These are phyloP conservation scores for Silurus aristotelis DNA, from an alignment of 2,797 vertebrate genomes.

Conservation along the genomic window DNA sequence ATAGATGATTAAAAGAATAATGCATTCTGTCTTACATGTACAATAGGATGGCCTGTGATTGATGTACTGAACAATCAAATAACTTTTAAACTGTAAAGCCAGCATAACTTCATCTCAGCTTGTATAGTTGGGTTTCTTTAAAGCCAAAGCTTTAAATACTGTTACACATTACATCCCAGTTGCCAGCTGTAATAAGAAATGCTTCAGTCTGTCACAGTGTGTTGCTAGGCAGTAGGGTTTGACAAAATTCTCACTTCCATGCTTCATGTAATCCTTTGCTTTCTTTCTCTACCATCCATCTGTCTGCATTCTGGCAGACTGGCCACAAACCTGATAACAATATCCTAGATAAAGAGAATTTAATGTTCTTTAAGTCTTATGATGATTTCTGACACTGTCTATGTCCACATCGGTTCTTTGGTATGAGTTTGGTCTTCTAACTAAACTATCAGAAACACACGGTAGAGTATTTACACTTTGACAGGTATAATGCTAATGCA, in stretches of 20 bases:
- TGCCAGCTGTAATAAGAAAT: slow-evolving; percentile 53
- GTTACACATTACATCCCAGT: slow-evolving; percentile 57
- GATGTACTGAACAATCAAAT: neutral
- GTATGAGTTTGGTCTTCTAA: too few relatives aligned
- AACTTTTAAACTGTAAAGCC: neutral
- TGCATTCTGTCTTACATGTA: neutral
- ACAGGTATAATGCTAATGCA: neutral
- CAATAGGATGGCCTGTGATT: neutral
- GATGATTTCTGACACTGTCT: neutral
- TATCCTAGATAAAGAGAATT: neutral
- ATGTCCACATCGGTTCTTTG: neutral
- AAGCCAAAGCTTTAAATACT: slow-evolving; percentile 54
- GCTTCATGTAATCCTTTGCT: slow-evolving; percentile 57
- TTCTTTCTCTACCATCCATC: slow-evolving; percentile 35
- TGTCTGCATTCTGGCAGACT: slow-evolving; percentile 38
- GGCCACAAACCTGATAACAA: slow-evolving; percentile 25
- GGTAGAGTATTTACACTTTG: neutral
- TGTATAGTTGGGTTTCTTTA: slow-evolving; percentile 22
- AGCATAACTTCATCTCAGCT: neutral
- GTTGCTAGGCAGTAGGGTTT: slow-evolving; percentile 78
- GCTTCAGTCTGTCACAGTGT: slow-evolving; percentile 64
- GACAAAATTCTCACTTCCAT: slow-evolving; percentile 65
- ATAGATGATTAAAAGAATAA: neutral
- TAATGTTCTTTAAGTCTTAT: neutral
- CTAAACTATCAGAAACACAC: neutral